Percentiles rank a stretch among this genome's conserved stretches.
phyloP scores from a whole-genome alignment of 2,113 vertebrate genomes.

The Poeciliopsis retropinna region DNA sequence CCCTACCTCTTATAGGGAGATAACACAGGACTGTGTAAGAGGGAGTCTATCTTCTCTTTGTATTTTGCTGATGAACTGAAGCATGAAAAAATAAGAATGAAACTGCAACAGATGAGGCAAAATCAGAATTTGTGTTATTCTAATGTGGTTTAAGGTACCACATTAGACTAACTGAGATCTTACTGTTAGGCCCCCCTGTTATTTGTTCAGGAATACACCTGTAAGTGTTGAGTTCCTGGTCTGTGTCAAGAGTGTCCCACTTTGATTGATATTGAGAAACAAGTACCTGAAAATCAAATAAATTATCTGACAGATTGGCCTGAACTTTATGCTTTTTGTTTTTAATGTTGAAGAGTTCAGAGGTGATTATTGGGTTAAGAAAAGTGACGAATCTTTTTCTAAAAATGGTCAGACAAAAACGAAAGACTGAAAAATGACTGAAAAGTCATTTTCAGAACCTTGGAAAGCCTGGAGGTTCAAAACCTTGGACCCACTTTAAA shows the following conservation, averaged over 20 bases:
- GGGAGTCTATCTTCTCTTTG: neutral
- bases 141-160: no score
- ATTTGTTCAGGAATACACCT: no score
- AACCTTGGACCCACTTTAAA: neutral
- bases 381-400: neutral
- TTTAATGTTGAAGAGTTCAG: neutral
- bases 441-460: neutral
- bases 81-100: no score
- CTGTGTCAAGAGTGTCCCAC: no score
- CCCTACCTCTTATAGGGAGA: constrained; percentile 59
- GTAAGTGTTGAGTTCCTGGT: no score
- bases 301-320: neutral
- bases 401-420: no score
- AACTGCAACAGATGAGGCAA: neutral
- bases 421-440: neutral
- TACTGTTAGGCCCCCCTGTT: no score
- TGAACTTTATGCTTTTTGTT: no score
- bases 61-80: neutral
- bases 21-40: constrained; percentile 4
- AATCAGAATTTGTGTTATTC: neutral
- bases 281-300: neutral
- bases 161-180: no score
- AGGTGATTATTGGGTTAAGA: neutral
- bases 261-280: neutral
- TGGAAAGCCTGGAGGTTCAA: neutral